Evolutionary conservation across 2,113 vertebrate species (phyloP), one percentile per base, ranked within the genome.

Genomic region (Lophochroa leadbeateri): DNA sequence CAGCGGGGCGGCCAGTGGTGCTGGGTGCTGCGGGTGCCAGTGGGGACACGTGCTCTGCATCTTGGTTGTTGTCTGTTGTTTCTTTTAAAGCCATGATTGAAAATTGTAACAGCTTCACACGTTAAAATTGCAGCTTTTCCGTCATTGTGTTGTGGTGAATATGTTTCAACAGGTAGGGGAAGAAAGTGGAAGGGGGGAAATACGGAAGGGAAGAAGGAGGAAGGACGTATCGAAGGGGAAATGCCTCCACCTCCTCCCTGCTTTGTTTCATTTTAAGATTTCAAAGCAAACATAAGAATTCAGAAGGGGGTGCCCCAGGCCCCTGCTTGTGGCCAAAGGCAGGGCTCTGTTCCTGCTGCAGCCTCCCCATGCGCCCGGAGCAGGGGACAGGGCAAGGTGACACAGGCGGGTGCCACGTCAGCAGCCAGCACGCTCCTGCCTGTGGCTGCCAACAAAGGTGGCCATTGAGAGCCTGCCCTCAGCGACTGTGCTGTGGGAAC

Each of bases 1-100:
- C 24, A 2, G 83, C 3, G 0, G 31, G 29, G 27, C 2, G 1
- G 65, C 18, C 20, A 4, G 82, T 0, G 0, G 67, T 7, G 0
- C 61, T 10, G 28, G 46, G 35, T 37, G 79, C 78, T 63, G 65
- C 0, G 17, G 57, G 21, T 20, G 63, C 58, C 68, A 53, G 37
- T 21, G 72, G 23, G 29, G 27, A 33, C 29, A 43, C 0, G 0
- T 15, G 39, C 18, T 19, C 39, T 50, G n/a, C 68, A 25, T 65
- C 58, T 5, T 49, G 39, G 3, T 16, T 47, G 18, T 50, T 69
- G 58, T 37, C n/a, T 61, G 23, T 37, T 37, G 35, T 20, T 18
- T 7, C 13, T 33, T 49, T 65, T 14, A 7, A 33, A 76, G 21
- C 17, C 65, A 7, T 61, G 52, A 17, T 44, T 90, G 82, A 31